phyloP scores from a whole-genome alignment of 2,888 invertebrate genomes.

The Hirtodrosophila trivittata region DNA sequence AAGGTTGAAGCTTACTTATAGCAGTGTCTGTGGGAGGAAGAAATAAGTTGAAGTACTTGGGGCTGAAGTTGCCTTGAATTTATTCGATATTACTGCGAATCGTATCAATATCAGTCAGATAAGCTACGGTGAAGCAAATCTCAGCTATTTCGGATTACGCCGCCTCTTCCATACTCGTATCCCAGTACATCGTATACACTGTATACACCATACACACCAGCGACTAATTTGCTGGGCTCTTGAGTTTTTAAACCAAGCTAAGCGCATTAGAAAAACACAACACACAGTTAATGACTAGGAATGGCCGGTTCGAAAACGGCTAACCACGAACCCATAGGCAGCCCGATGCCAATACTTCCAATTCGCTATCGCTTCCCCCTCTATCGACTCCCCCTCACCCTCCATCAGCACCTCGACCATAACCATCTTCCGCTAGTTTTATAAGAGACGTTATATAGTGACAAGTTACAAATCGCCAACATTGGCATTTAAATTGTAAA shows the following conservation, averaged over 20 bases:
- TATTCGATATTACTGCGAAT: slow-evolving; percentile 13
- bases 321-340: slow-evolving; percentile 62
- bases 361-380: too few relatives aligned
- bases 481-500: slow-evolving; percentile 77
- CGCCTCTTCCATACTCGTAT: slow-evolving; percentile 19
- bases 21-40: neutral
- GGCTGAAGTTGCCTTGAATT: slow-evolving; percentile 1
- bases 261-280: slow-evolving; percentile 63
- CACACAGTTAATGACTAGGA: slow-evolving; percentile 29
- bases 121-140: slow-evolving; percentile 53
- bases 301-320: slow-evolving; percentile 37
- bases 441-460: slow-evolving; percentile 37
- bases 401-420: neutral
- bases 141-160: slow-evolving; percentile 72
- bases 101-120: slow-evolving; percentile 35
- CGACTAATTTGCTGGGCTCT: slow-evolving; percentile 62
- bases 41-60: neutral
- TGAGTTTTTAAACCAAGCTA: slow-evolving; percentile 46
- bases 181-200: neutral
- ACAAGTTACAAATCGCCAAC: slow-evolving; percentile 74
- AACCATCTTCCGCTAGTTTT: neutral
- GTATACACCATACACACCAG: too few relatives aligned
- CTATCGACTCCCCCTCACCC: neutral
- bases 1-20: slow-evolving; percentile 6
- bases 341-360: neutral